A percentile compares a stretch with the other conserved stretches of the same genome.
Conservation (phyloP, 1,140 invertebrate genomes). For the Lepidostoma basale region DNA sequence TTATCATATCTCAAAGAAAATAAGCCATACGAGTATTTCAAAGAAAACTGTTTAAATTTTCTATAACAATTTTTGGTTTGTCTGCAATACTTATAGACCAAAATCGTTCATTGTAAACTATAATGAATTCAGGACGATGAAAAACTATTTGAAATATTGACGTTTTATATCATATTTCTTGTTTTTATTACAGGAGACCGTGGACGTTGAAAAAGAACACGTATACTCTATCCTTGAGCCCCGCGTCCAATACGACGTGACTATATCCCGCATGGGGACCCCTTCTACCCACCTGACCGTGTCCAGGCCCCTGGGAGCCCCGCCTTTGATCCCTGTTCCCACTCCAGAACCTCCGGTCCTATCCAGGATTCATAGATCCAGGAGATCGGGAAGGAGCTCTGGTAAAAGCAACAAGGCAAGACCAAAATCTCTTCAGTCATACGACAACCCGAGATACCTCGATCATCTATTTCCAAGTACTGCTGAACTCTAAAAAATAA, state of each 20-base stretch:
- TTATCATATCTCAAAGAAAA: too few species aligned
- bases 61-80: too few species aligned
- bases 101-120: too few species aligned
- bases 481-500: constrained; percentile 53
- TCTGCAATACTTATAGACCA: too few species aligned
- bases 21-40: too few species aligned
- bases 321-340: constrained; percentile 45
- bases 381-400: constrained; percentile 52
- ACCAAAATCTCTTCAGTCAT: constrained; percentile 58
- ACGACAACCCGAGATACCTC: constrained; percentile 56
- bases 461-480: constrained; percentile 60
- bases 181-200: constrained; percentile 48
- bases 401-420: constrained; percentile 52
- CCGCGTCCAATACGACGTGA: constrained; percentile 61
- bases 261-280: constrained; percentile 59
- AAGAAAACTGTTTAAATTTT: too few species aligned
- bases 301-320: constrained; percentile 53
- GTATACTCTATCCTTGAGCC: constrained; percentile 60
- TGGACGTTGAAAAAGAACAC: constrained; percentile 54
- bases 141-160: neutral
- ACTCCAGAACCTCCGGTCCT: constrained; percentile 57
- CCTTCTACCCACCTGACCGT: constrained; percentile 60
- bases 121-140: too few species aligned
- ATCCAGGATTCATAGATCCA: constrained; percentile 50
- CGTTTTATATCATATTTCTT: neutral